Percentiles rank a stretch among this genome's conserved stretches.
These are phyloP conservation scores for Pachyrhynchus sulphureomaculatus DNA, from an alignment of 1,140 invertebrate species.

Conservation along the genomic window DNA sequence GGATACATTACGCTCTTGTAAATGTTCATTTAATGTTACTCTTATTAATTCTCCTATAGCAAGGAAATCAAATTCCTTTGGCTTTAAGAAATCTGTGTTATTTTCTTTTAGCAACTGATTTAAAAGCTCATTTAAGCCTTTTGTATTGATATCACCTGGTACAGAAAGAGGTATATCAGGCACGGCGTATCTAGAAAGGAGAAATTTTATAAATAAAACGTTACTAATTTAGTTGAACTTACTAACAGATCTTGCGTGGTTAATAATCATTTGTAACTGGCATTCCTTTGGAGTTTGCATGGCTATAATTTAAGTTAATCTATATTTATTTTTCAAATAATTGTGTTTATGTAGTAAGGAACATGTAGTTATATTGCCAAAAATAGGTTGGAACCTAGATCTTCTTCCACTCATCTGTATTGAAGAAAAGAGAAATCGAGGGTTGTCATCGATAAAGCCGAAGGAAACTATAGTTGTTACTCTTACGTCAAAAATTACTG, in stretches of 20 bases:
- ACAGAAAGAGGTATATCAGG: constrained; percentile 83
- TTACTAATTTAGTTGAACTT: constrained; percentile 50
- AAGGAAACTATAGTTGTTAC: too few species aligned
- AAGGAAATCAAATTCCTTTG: constrained; percentile 86
- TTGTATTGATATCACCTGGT: constrained; percentile 64
- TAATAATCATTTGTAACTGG: constrained; percentile 74
- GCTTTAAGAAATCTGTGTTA: constrained; percentile 52
- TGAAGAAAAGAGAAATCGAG: too few species aligned
- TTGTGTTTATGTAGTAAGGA: too few species aligned
- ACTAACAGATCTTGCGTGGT: constrained; percentile 83
- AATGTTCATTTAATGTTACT: constrained; percentile 65
- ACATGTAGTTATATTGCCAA: too few species aligned
- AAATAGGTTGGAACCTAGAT: too few species aligned
- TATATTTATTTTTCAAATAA: too few species aligned
- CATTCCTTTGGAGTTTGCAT: constrained; percentile 45
- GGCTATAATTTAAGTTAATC: background rate
- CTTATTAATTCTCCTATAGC: constrained; percentile 79
- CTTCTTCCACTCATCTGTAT: too few species aligned
- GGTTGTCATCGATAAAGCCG: too few species aligned
- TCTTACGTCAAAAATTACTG: too few species aligned
- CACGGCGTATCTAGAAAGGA: constrained; percentile 78
- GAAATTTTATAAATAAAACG: background rate
- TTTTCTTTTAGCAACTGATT: constrained; percentile 77
- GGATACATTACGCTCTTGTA: constrained; percentile 66
- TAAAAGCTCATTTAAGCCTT: constrained; percentile 76